phyloP scores from a whole-genome alignment of 1,140 invertebrate genomes.

The Pteromalus puparum region DNA sequence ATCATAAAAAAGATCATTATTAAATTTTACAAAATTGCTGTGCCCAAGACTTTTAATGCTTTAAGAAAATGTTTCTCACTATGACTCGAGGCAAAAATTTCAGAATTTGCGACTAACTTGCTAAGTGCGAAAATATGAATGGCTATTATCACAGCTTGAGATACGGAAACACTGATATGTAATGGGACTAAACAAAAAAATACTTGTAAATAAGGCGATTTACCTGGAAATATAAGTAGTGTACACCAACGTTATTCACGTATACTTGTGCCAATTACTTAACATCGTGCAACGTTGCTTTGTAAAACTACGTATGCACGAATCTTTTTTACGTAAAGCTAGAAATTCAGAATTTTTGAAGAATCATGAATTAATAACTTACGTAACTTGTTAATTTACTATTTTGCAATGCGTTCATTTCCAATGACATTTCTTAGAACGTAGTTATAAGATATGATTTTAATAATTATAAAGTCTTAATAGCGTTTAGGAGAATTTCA shows the following conservation, averaged over 20 bases:
- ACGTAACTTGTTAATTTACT: no score
- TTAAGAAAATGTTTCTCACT: not conserved
- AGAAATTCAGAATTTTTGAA: no score
- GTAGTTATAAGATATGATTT: no score
- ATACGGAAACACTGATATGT: slow-evolving; percentile 14
- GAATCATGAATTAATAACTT: no score
- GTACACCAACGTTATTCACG: not conserved
- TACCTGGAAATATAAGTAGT: slow-evolving; percentile 8
- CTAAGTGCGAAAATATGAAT: slow-evolving; percentile 27
- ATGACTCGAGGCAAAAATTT: not conserved
- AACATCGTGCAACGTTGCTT: not conserved
- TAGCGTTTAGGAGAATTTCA: no score
- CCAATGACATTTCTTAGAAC: no score
- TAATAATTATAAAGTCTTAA: no score
- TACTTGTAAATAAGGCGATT: slow-evolving; percentile 19
- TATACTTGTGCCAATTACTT: slow-evolving; percentile 31
- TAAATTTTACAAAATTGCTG: slow-evolving; percentile 24
- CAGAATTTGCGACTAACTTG: slow-evolving; percentile 22
- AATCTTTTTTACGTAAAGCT: not conserved
- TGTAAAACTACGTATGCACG: not conserved
- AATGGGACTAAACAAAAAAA: slow-evolving; percentile 12
- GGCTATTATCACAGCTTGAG: not conserved
- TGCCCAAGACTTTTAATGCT: not conserved
- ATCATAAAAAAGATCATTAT: slow-evolving; percentile 5
- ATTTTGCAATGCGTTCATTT: no score